phyloP scores from a whole-genome alignment of 2,797 vertebrate species.

The Gymnoscopelus microlampas region DNA sequence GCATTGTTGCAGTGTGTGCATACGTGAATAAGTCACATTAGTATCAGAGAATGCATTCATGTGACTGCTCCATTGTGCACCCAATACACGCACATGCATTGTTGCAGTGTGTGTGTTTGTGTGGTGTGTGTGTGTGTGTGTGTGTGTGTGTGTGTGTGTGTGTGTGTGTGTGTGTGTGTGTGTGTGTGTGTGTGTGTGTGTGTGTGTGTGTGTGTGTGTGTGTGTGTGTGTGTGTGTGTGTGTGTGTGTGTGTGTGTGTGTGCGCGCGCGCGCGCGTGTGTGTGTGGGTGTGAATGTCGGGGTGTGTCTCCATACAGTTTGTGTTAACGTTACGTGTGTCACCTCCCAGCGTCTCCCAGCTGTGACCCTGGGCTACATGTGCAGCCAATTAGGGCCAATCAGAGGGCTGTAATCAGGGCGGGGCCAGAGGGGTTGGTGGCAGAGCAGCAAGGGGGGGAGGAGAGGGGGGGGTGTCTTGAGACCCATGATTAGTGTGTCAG shows the following conservation, averaged over 20 bases:
- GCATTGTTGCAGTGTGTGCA: not conserved
- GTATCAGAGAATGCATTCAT: not conserved
- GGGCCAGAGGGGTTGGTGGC: conserved; percentile 55
- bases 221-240: not conserved
- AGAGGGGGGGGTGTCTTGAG: conserved; percentile 40
- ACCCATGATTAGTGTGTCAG: conserved; percentile 72
- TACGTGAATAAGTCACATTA: not conserved
- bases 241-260: conserved; percentile 18
- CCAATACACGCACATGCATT: not conserved
- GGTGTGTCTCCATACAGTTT: not conserved
- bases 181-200: not conserved
- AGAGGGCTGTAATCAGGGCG: conserved; percentile 77
- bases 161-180: conserved; percentile 8
- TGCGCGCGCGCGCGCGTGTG: not conserved
- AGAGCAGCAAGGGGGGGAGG: conserved; percentile 28
- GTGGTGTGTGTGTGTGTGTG: not conserved
- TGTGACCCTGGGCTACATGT: conserved; percentile 77
- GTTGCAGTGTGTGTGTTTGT: not conserved
- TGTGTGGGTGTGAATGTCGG: not conserved
- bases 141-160: conserved; percentile 6
- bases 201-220: not conserved
- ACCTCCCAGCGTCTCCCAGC: conserved; percentile 44
- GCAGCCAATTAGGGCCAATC: conserved; percentile 82
- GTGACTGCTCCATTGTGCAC: not conserved
- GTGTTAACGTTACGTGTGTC: conserved; percentile 19